Evolutionary conservation across 2,113 vertebrate species (phyloP), one percentile per base, ranked within the genome.

Genomic region (Panthera uncia): DNA sequence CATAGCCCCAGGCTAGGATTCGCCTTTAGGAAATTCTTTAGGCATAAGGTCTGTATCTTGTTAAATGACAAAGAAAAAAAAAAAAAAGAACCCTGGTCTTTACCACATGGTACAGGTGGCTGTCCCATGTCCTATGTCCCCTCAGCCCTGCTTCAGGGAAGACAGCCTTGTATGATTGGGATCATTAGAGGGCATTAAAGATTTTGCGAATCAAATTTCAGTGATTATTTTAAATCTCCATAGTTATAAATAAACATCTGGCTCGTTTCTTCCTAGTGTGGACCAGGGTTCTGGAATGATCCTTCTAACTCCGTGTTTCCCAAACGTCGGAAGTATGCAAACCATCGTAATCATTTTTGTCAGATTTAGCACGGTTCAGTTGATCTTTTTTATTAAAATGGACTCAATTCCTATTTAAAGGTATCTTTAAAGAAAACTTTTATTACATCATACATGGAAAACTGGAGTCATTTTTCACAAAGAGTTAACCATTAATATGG

Each of bases 11-110:
- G 95, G 82, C 97, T 99, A 96, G 98, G 98, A 93, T 98, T 98
- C 38, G 69, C 99, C 76, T 99, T 99, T 98, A 98, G 99, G 95
- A 99, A 98, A 98, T 97, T 99, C 97, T 99, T 99, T 98, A 99
- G 99, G 96, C 97, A 99, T 95, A 99, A 99, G 99, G 99, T 99
- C 92, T 98, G 99, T 99, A 98, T 96, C 94, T 69, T n/a, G 41
- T n/a, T 27, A 6, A 19, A 29, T 15, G 0, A 82, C n/a, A 11
- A 80, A 78, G 25, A 4, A 11, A 16, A 19, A n/a, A 21, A 80
- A 25, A 31, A 25, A 73, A 29, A 96, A 82, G 99, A 98, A 98
- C 97, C 97, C 98, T 98, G 99, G 97, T 98, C 41, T 78, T 96
- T 61, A 97, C 68, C 96, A 91, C 92, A 84, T 71, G 94, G 68